phyloP scores from a whole-genome alignment of 1,140 invertebrate species.

The Drosophila aff. region DNA sequence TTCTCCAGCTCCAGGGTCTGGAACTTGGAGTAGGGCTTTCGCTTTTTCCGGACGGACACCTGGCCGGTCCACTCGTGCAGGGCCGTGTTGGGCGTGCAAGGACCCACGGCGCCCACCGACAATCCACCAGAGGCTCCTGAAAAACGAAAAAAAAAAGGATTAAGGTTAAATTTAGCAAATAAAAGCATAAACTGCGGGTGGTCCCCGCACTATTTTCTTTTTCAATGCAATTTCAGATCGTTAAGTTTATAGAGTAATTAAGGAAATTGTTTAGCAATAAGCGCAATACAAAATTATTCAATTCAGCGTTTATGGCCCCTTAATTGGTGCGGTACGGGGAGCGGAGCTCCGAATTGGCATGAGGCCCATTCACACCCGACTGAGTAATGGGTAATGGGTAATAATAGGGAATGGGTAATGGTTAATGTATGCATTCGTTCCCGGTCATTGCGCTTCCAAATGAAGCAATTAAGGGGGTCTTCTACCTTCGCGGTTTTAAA shows the following conservation, averaged over 20 bases:
- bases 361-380: constrained; percentile 56
- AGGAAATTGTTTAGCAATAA: constrained; percentile 57
- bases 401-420: constrained; percentile 16
- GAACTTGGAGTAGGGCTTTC: constrained; percentile 98
- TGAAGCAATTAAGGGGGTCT: too few relatives aligned
- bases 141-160: constrained; percentile 1
- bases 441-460: constrained; percentile 35
- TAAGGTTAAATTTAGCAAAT: neutral
- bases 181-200: constrained; percentile 11
- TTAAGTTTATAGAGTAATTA: constrained; percentile 60
- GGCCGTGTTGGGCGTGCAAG: constrained; percentile 90
- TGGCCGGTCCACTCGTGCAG: constrained; percentile 95
- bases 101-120: constrained; percentile 88
- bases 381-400: constrained; percentile 19
- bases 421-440: constrained; percentile 52
- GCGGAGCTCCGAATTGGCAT: constrained; percentile 43
- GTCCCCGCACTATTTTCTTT: constrained; percentile 21
- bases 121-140: constrained; percentile 86
- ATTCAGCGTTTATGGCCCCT: constrained; percentile 51
- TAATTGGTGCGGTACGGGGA: constrained; percentile 47
- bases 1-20: constrained; percentile 98
- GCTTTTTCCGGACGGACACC: constrained; percentile 95
- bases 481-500: too few relatives aligned
- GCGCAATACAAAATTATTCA: constrained; percentile 58
- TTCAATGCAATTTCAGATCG: constrained; percentile 38